Conservation (phyloP, 2,113 vertebrate species). For the Larimichthys polyactis region DNA sequence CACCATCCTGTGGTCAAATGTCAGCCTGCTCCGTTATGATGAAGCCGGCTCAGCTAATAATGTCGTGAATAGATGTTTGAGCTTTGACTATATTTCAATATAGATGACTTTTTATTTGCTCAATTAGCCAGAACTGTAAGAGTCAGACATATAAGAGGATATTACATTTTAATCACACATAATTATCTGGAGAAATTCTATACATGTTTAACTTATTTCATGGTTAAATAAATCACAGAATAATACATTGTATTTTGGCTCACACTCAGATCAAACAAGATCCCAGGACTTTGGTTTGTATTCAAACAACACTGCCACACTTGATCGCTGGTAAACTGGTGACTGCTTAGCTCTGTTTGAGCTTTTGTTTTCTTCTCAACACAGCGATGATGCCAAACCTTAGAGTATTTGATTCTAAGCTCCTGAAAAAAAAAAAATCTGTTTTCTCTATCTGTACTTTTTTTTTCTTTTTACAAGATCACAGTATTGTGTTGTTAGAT, state of each 20-base stretch:
- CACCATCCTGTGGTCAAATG: constrained; percentile 65
- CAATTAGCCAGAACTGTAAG: too few species aligned
- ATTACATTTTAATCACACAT: background rate
- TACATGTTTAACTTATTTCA: background rate
- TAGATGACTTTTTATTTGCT: background rate
- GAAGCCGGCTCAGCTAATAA: constrained; percentile 41
- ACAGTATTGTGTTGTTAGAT: background rate
- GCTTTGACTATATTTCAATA: background rate
- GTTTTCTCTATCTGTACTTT: background rate
- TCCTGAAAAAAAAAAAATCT: background rate
- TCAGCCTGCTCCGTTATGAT: constrained; percentile 46
- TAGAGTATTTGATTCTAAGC: background rate
- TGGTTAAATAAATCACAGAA: background rate
- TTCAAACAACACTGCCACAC: background rate
- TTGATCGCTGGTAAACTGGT: background rate
- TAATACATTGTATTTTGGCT: background rate
- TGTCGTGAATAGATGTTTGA: constrained; percentile 26
- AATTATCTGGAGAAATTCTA: background rate
- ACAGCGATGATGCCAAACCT: background rate
- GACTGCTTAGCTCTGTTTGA: background rate
- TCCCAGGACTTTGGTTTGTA: background rate
- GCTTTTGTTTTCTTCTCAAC: background rate
- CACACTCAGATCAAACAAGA: background rate
- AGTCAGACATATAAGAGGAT: background rate
- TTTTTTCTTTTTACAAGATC: background rate